A percentile compares a stretch with the other conserved stretches of the same genome.
Evolutionary conservation across 2,888 invertebrate genomes (phyloP).

Genomic region (Drosophila histrio): DNA sequence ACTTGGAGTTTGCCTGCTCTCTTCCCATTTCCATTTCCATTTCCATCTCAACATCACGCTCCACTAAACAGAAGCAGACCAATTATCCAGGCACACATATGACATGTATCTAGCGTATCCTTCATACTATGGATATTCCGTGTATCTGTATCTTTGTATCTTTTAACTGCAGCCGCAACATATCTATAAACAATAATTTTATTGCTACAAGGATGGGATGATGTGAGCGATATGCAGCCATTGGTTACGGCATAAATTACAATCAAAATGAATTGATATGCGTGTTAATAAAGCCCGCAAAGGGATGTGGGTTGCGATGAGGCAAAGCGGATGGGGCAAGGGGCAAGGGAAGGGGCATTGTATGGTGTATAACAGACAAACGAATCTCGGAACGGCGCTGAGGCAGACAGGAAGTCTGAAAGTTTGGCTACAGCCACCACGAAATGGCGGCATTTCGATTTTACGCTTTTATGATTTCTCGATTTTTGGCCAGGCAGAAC

Average conservation of each 20-base stretch:
- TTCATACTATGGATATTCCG: neutral
- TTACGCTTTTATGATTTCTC: slow-evolving; percentile 80
- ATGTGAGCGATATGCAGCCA: slow-evolving; percentile 78
- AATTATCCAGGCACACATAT: slow-evolving; percentile 58
- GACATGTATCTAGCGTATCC: slow-evolving; percentile 39
- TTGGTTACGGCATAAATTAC: slow-evolving; percentile 83
- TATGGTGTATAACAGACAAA: slow-evolving; percentile 13
- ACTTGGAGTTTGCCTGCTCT: neutral
- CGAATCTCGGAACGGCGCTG: neutral
- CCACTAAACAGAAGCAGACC: slow-evolving; percentile 47
- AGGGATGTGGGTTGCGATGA: neutral
- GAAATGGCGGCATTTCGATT: slow-evolving; percentile 77
- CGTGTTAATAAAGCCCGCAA: slow-evolving; percentile 69
- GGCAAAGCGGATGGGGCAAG: neutral
- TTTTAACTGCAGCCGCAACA: slow-evolving; percentile 74
- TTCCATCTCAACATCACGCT: slow-evolving; percentile 41
- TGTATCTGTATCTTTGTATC: slow-evolving; percentile 35
- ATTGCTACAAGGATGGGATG: slow-evolving; percentile 47
- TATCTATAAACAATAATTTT: slow-evolving; percentile 76
- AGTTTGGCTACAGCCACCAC: slow-evolving; percentile 67
- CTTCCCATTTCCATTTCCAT: slow-evolving; percentile 7
- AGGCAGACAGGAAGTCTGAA: slow-evolving; percentile 59
- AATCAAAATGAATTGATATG: slow-evolving; percentile 81
- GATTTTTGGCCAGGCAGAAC: slow-evolving; percentile 43
- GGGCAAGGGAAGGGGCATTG: too few relatives aligned